Conservation (phyloP, 2,888 invertebrate species). For the Microctonus brassicae region DNA sequence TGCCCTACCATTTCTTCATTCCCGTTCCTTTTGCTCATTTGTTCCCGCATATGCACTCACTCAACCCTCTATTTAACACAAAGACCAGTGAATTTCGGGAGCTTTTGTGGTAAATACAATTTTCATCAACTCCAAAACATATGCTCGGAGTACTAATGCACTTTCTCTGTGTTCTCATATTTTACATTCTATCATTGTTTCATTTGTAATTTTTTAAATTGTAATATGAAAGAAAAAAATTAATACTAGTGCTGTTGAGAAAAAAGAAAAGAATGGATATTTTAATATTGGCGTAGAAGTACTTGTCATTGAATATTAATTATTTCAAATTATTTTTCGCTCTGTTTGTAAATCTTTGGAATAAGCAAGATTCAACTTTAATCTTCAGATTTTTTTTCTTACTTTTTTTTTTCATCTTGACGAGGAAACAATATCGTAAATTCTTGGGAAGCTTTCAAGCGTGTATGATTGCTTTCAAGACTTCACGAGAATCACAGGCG, state of each 20-base stretch:
- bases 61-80: background rate
- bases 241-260: background rate
- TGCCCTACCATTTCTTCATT: background rate
- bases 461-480: slow-evolving; percentile 13
- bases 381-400: background rate
- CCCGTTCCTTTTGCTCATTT: background rate
- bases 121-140: slow-evolving; percentile 3
- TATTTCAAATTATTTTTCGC: background rate
- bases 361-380: background rate
- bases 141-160: background rate
- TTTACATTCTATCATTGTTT: background rate
- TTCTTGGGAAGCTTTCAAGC: slow-evolving; percentile 21
- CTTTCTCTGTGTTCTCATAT: background rate
- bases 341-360: background rate
- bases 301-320: background rate
- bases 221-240: background rate
- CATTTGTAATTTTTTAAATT: background rate
- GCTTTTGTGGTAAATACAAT: slow-evolving; percentile 3
- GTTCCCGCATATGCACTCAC: background rate
- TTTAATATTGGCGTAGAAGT: background rate
- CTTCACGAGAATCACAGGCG: background rate
- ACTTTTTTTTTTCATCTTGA: background rate
- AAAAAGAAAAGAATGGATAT: background rate
- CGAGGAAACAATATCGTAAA: slow-evolving; percentile 24
- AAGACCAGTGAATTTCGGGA: background rate